Percentiles rank a stretch among this genome's conserved stretches.
These are phyloP conservation scores for Conger conger DNA, from an alignment of 2,113 vertebrate genomes.

Conservation along the genomic window DNA sequence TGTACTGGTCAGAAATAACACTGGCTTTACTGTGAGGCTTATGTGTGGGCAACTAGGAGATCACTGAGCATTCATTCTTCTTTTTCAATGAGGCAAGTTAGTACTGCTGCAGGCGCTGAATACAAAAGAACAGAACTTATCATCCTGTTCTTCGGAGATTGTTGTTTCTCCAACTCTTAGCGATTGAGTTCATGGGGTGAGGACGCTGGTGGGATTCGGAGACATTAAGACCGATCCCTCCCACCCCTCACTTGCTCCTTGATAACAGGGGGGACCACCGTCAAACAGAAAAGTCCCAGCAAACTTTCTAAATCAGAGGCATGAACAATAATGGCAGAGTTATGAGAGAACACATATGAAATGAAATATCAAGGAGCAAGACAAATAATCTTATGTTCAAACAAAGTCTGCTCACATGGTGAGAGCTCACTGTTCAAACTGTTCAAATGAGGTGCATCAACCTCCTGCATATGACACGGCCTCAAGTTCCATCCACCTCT, in stretches of 20 bases:
- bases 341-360: not conserved
- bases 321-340: no score
- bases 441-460: not conserved
- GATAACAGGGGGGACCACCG: not conserved
- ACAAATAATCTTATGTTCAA: not conserved
- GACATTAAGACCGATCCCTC: not conserved
- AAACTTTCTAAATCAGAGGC: no score
- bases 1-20: no score
- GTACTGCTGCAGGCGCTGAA: not conserved
- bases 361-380: not conserved
- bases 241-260: not conserved
- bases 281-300: no score
- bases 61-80: not conserved
- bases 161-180: not conserved
- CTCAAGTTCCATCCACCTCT: not conserved
- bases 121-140: not conserved
- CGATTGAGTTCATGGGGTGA: not conserved
- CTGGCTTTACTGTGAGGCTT: not conserved
- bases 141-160: not conserved
- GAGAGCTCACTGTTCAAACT: not conserved
- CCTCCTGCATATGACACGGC: not conserved
- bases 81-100: not conserved
- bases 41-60: not conserved
- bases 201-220: not conserved
- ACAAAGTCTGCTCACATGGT: not conserved